Evolutionary conservation across 1,140 invertebrate genomes (phyloP).

Genomic region (Drosophila nebulosa): DNA sequence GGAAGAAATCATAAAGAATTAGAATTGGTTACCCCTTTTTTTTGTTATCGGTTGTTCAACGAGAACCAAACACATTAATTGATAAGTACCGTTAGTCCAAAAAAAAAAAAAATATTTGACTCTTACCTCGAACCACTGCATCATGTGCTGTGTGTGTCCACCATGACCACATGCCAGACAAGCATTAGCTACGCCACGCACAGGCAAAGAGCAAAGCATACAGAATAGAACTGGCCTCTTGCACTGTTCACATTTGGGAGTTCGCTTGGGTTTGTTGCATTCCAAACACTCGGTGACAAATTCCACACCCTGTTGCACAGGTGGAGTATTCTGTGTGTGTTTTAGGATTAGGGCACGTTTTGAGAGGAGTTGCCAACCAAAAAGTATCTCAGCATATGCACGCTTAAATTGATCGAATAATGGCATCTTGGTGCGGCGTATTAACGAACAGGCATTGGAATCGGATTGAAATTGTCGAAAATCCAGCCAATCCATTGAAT

Average conservation of each 20-base stretch:
- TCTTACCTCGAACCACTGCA: constrained; percentile 90
- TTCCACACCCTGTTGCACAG: constrained; percentile 87
- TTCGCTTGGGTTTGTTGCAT: constrained; percentile 84
- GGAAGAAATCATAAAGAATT: constrained; percentile 45
- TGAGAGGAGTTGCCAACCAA: constrained; percentile 90
- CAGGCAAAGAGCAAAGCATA: constrained; percentile 91
- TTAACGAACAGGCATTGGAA: constrained; percentile 57
- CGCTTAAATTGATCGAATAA: constrained; percentile 94
- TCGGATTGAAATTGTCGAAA: constrained; percentile 54
- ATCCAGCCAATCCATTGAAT: constrained; percentile 86
- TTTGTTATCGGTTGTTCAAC: too few species aligned
- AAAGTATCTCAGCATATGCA: constrained; percentile 93
- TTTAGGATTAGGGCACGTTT: constrained; percentile 91
- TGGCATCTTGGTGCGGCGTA: constrained; percentile 82
- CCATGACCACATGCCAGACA: constrained; percentile 95
- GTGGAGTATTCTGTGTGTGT: constrained; percentile 84
- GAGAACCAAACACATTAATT: too few species aligned
- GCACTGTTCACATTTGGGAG: constrained; percentile 86
- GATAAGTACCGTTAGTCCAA: too few species aligned
- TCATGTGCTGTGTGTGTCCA: constrained; percentile 91
- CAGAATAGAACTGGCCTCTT: constrained; percentile 88
- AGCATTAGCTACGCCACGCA: constrained; percentile 90
- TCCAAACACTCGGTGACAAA: constrained; percentile 88
- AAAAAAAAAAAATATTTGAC: neutral
- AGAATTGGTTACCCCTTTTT: too few species aligned